A percentile compares a stretch with the other conserved stretches of the same genome.
Evolutionary conservation across 2,888 invertebrate species (phyloP).

Genomic region (Meta bourneti): DNA sequence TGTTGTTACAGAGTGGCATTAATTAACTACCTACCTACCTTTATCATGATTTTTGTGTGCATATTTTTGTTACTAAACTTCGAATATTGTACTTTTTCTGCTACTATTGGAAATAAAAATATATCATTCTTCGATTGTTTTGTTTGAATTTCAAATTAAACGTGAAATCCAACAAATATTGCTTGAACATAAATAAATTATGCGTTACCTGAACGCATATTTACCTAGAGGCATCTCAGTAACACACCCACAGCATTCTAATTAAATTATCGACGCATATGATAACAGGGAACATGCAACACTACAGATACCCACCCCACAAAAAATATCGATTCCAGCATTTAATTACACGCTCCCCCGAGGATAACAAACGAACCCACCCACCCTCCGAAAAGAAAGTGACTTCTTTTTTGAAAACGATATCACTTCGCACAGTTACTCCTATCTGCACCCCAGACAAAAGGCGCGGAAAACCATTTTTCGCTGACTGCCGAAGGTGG

Average conservation of each 20-base stretch:
- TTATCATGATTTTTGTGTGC: too few relatives aligned
- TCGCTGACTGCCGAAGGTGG: background rate
- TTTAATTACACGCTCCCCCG: conserved; percentile 27
- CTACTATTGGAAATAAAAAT: too few relatives aligned
- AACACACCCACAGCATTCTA: background rate
- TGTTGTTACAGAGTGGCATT: too few relatives aligned
- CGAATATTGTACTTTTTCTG: too few relatives aligned
- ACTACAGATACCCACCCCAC: background rate
- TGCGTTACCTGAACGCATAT: background rate
- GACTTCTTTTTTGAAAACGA: background rate
- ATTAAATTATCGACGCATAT: background rate
- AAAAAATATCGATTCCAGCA: conserved; percentile 16
- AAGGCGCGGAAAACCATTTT: conserved; percentile 11
- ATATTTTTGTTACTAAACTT: too few relatives aligned
- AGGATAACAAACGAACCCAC: conserved; percentile 10
- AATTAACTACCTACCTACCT: too few relatives aligned
- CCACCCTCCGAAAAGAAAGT: background rate
- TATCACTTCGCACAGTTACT: background rate
- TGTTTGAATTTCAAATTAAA: background rate
- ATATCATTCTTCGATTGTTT: too few relatives aligned
- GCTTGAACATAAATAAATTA: too few relatives aligned
- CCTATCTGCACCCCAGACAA: background rate
- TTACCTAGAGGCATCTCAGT: background rate
- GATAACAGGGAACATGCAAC: background rate
- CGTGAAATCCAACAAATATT: background rate